Evolutionary conservation across 2,113 vertebrate genomes (phyloP).

Genomic region (Myrmophylax atrothorax): DNA sequence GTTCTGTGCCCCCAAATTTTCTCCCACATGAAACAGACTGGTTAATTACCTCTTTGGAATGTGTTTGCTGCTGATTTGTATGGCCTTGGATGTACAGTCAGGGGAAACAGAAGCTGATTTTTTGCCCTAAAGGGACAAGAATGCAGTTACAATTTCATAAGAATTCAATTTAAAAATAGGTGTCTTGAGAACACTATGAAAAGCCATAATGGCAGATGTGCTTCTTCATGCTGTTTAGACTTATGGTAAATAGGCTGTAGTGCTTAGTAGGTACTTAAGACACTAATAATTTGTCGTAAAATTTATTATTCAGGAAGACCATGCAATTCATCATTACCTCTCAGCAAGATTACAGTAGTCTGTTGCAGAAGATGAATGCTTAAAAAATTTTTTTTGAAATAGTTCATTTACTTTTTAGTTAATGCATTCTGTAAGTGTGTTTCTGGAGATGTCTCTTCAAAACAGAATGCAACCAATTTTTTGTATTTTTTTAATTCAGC

Average conservation of each 20-base stretch:
- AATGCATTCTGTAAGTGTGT: neutral
- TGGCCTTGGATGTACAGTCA: neutral
- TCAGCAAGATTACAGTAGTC: neutral
- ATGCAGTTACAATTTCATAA: neutral
- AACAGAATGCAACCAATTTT: neutral
- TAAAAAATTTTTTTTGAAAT: neutral
- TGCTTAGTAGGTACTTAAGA: neutral
- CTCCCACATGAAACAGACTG: neutral
- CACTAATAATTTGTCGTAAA: neutral
- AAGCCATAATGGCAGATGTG: neutral
- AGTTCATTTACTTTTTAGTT: neutral
- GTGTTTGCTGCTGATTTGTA: neutral
- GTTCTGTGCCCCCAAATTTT: neutral
- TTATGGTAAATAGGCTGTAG: neutral
- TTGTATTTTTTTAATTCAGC: neutral
- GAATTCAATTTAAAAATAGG: neutral
- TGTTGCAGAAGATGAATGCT: neutral
- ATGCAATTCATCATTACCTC: neutral
- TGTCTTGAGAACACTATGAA: neutral
- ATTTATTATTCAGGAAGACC: neutral
- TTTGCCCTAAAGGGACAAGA: neutral
- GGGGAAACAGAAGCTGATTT: neutral
- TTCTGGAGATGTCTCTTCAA: neutral
- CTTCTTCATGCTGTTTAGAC: neutral
- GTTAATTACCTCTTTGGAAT: neutral